These are phyloP conservation scores for Synanthedon tipuliformis DNA, from an alignment of 2,888 invertebrate genomes.

Conservation along the genomic window DNA sequence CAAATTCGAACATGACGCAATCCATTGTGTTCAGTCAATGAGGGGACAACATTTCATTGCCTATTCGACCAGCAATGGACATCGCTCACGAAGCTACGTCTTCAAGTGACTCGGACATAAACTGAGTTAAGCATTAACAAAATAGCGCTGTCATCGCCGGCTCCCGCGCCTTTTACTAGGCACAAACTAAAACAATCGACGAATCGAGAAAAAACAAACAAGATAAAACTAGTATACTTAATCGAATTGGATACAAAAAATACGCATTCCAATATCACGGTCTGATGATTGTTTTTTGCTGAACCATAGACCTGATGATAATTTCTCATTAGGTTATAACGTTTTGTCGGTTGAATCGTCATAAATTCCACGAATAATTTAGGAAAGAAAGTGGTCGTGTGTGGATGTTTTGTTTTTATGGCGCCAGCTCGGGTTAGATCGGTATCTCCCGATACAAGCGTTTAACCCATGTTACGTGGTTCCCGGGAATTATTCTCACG, in stretches of 20 bases:
- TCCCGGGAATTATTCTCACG: conserved; percentile 61
- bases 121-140: conserved; percentile 21
- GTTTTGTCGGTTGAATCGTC: conserved; percentile 63
- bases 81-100: conserved; percentile 18
- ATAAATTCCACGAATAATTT: conserved; percentile 69
- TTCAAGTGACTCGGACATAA: conserved; percentile 13
- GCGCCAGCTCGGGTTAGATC: conserved; percentile 68
- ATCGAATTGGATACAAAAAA: conserved; percentile 53
- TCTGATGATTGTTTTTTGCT: conserved; percentile 51
- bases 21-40: conserved; percentile 31
- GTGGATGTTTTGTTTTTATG: conserved; percentile 68
- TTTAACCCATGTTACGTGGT: conserved; percentile 68
- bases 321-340: conserved; percentile 70
- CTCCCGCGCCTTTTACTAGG: conserved; percentile 47
- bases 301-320: conserved; percentile 50
- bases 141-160: conserved; percentile 53
- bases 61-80: conserved; percentile 28
- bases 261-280: conserved; percentile 35
- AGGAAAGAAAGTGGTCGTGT: conserved; percentile 66
- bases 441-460: conserved; percentile 64
- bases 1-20: conserved; percentile 15
- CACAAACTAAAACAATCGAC: conserved; percentile 56
- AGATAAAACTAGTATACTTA: conserved; percentile 30
- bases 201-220: conserved; percentile 42
- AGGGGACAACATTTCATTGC: conserved; percentile 19